Percentiles rank a stretch among this genome's conserved stretches.
Conservation (phyloP, 2,888 invertebrate species). For the Rotaria magnacalcarata region DNA sequence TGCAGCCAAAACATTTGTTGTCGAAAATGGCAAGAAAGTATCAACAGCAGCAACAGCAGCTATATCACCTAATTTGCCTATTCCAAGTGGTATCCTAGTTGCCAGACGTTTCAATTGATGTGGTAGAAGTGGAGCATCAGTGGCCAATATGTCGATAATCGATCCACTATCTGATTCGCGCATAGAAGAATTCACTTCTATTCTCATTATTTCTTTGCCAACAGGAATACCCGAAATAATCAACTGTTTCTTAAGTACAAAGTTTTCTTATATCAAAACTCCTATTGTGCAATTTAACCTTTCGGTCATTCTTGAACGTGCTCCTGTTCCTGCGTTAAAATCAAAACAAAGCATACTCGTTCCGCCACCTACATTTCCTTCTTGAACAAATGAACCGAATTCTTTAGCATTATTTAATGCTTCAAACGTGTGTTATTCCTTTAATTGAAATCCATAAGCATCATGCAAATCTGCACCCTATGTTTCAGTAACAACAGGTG, state of each 20-base stretch:
- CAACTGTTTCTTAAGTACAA: not conserved
- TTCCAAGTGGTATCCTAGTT: not conserved
- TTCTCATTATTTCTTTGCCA: not conserved
- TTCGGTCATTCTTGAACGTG: not conserved
- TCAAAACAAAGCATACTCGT: not conserved
- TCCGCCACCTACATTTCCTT: not conserved
- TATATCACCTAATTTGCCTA: not conserved
- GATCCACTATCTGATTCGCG: not conserved
- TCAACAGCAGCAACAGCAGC: not conserved
- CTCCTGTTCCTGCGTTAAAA: not conserved
- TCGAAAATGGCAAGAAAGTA: not conserved
- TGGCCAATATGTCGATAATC: not conserved
- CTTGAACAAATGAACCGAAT: not conserved
- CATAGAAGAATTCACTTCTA: not conserved
- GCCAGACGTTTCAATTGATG: not conserved
- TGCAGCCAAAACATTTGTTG: not conserved
- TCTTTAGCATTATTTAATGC: not conserved
- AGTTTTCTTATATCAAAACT: not conserved
- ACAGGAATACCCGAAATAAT: constrained; percentile 5
- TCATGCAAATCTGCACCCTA: not conserved
- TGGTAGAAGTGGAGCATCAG: not conserved
- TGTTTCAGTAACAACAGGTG: not conserved
- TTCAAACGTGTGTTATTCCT: not conserved
- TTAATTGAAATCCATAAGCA: not conserved
- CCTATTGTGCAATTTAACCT: not conserved